A percentile compares a stretch with the other conserved stretches of the same genome.
phyloP scores from a whole-genome alignment of 2,113 vertebrate species.

The Corythaixoides concolor region DNA sequence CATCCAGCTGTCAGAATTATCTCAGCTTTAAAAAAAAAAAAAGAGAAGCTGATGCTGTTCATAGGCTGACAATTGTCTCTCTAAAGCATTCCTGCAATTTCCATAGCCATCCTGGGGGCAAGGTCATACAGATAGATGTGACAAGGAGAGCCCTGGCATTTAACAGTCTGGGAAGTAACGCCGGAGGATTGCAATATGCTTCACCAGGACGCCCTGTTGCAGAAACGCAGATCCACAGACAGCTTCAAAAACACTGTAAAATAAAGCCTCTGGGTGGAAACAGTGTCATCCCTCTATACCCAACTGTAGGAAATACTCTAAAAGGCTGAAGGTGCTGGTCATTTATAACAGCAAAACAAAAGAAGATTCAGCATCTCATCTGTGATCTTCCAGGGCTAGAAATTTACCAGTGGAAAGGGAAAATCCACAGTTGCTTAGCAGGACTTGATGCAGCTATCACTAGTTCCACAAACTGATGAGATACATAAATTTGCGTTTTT shows the following conservation, averaged over 20 bases:
- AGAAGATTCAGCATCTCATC: background rate
- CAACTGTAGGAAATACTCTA: background rate
- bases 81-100: background rate
- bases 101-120: background rate
- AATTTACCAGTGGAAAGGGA: background rate
- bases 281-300: background rate
- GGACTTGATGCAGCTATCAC: background rate
- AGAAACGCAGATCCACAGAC: background rate
- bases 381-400: background rate
- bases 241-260: background rate
- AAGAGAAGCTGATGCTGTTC: background rate
- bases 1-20: conserved; percentile 14
- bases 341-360: background rate
- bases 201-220: background rate
- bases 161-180: background rate
- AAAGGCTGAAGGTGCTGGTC: background rate
- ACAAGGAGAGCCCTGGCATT: background rate
- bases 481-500: background rate
- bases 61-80: background rate
- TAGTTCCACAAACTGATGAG: background rate
- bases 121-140: background rate
- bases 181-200: background rate
- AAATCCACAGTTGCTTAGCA: background rate
- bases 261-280: background rate
- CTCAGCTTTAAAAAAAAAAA: background rate